Conservation (phyloP, 2,113 vertebrate species). For the Microtus pennsylvanicus region DNA sequence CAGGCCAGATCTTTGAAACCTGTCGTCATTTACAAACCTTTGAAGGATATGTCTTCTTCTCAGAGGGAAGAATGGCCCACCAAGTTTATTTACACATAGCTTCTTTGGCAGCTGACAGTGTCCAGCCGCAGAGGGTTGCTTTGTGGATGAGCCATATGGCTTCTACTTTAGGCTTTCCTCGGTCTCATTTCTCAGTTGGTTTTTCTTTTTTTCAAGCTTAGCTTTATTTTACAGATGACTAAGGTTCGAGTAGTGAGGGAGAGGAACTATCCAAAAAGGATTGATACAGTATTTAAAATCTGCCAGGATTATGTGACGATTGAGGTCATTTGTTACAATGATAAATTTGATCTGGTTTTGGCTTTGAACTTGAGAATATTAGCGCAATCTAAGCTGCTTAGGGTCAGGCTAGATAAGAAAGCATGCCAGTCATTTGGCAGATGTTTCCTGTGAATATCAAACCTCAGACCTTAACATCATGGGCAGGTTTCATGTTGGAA, state of each 20-base stretch:
- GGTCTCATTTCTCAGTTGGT: background rate
- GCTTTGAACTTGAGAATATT: conserved; percentile 60
- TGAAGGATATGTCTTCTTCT: background rate
- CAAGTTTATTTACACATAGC: background rate
- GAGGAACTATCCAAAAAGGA: background rate
- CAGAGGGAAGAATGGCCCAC: background rate
- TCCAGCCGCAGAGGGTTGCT: background rate
- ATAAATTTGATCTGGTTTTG: conserved; percentile 61
- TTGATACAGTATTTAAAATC: conserved; percentile 49
- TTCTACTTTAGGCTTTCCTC: background rate
- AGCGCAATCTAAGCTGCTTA: conserved; percentile 53
- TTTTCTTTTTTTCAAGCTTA: background rate
- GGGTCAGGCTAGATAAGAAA: conserved; percentile 4
- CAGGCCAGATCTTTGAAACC: background rate
- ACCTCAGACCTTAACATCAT: conserved; percentile 21
- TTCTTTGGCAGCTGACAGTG: background rate
- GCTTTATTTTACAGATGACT: conserved; percentile 49
- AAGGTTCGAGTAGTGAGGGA: background rate
- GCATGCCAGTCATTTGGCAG: background rate
- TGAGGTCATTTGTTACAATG: conserved; percentile 56
- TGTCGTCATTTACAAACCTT: background rate
- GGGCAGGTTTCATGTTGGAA: background rate
- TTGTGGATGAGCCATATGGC: background rate
- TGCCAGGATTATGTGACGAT: conserved; percentile 45
- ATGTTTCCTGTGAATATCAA: conserved; percentile 20